Percentiles rank a stretch among this genome's conserved stretches.
Evolutionary conservation across 2,888 invertebrate genomes (phyloP).

Genomic region (Microplitis manilae): DNA sequence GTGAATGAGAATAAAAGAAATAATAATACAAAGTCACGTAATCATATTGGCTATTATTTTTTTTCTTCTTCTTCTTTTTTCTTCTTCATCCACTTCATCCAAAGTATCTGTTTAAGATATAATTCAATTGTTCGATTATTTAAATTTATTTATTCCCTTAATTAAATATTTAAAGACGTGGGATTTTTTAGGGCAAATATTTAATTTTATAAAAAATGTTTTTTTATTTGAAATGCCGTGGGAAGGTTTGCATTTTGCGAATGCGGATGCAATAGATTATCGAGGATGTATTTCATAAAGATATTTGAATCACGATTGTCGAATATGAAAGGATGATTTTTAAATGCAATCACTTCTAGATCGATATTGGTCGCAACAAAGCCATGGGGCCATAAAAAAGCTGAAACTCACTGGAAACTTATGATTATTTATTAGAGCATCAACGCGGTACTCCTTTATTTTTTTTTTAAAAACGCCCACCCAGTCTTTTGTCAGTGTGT

Average conservation of each 20-base stretch:
- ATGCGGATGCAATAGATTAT: not conserved
- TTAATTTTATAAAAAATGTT: no score
- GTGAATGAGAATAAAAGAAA: conserved; percentile 9
- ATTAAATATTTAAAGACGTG: not conserved
- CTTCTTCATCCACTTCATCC: not conserved
- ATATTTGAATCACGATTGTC: not conserved
- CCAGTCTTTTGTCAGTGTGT: conserved; percentile 47
- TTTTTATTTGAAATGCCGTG: no score
- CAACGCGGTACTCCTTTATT: conserved; percentile 48
- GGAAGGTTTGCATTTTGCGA: not conserved
- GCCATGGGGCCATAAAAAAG: conserved; percentile 10
- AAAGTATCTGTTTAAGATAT: not conserved
- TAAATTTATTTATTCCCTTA: not conserved
- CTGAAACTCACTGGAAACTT: conserved; percentile 54
- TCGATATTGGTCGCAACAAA: not conserved
- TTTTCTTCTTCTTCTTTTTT: not conserved
- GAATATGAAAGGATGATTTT: not conserved
- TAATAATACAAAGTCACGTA: conserved; percentile 9
- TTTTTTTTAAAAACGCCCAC: conserved; percentile 22
- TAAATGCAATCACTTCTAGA: not conserved
- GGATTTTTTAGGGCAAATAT: not conserved
- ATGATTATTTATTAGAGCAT: conserved; percentile 67
- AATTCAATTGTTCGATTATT: not conserved
- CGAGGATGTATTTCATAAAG: not conserved
- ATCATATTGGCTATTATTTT: not conserved